These are phyloP conservation scores for Drosophila kohkoa DNA, from an alignment of 1,140 invertebrate genomes.

Conservation along the genomic window DNA sequence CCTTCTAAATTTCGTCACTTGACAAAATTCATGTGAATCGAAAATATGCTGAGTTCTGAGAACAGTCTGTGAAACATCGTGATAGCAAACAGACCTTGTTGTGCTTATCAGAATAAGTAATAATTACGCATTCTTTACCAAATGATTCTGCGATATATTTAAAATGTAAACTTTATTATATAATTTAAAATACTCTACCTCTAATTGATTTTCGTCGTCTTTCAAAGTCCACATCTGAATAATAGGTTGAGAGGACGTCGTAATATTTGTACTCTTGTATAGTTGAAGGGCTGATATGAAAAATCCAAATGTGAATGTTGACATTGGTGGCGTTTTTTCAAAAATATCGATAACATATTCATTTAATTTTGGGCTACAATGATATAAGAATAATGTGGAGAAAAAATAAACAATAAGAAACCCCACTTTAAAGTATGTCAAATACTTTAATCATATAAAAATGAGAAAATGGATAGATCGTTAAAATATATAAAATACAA, in stretches of 20 bases:
- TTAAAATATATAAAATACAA: too few relatives aligned
- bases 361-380: conserved; percentile 45
- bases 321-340: conserved; percentile 91
- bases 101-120: too few relatives aligned
- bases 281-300: conserved; percentile 90
- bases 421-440: too few relatives aligned
- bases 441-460: too few relatives aligned
- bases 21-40: too few relatives aligned
- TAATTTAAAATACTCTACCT: conserved; percentile 29
- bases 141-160: too few relatives aligned
- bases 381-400: conserved; percentile 2
- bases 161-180: neutral
- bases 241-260: conserved; percentile 9
- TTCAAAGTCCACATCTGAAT: conserved; percentile 61
- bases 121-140: too few relatives aligned
- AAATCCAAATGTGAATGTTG: conserved; percentile 93
- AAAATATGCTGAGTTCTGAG: too few relatives aligned
- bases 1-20: too few relatives aligned
- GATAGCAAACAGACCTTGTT: too few relatives aligned
- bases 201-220: conserved; percentile 78
- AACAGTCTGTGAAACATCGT: too few relatives aligned
- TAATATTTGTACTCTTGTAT: conserved; percentile 21
- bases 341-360: conserved; percentile 89
- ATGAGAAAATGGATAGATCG: too few relatives aligned
- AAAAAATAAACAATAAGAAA: neutral